Evolutionary conservation across 2,113 vertebrate genomes (phyloP).

Genomic region (Megaleporinus macrocephalus): DNA sequence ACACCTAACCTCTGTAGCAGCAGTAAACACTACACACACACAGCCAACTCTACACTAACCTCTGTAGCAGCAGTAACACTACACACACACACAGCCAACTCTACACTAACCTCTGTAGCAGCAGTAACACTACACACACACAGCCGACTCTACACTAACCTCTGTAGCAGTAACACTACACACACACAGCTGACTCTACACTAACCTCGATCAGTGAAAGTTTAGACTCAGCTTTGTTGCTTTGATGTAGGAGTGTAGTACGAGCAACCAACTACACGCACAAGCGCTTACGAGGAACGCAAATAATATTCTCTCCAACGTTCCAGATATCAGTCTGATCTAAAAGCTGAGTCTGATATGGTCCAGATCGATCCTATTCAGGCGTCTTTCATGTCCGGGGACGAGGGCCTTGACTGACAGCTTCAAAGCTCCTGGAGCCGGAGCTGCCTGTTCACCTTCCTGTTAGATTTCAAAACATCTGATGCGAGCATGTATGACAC

Average conservation of each 20-base stretch:
- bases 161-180: too few relatives aligned
- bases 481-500: slow-evolving; percentile 14
- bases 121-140: too few relatives aligned
- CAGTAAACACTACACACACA: too few relatives aligned
- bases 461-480: slow-evolving; percentile 54
- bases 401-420: slow-evolving; percentile 47
- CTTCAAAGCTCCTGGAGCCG: slow-evolving; percentile 38
- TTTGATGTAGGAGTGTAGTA: not conserved
- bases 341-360: slow-evolving; percentile 51
- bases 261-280: slow-evolving; percentile 16
- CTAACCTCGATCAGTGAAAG: too few relatives aligned
- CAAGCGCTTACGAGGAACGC: slow-evolving; percentile 46
- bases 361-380: slow-evolving; percentile 46
- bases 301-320: slow-evolving; percentile 49
- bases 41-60: too few relatives aligned
- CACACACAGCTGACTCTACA: too few relatives aligned
- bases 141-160: too few relatives aligned
- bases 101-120: too few relatives aligned
- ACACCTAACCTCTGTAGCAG: too few relatives aligned
- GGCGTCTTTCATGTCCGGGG: slow-evolving; percentile 39
- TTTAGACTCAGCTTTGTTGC: not conserved
- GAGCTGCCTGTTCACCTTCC: slow-evolving; percentile 47
- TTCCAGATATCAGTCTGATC: slow-evolving; percentile 39
- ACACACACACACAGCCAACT: too few relatives aligned
- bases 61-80: too few relatives aligned